Evolutionary conservation across 2,888 invertebrate genomes (phyloP), one percentile per base, ranked within the genome.

Genomic region (Macrosoma leucophasiata): DNA sequence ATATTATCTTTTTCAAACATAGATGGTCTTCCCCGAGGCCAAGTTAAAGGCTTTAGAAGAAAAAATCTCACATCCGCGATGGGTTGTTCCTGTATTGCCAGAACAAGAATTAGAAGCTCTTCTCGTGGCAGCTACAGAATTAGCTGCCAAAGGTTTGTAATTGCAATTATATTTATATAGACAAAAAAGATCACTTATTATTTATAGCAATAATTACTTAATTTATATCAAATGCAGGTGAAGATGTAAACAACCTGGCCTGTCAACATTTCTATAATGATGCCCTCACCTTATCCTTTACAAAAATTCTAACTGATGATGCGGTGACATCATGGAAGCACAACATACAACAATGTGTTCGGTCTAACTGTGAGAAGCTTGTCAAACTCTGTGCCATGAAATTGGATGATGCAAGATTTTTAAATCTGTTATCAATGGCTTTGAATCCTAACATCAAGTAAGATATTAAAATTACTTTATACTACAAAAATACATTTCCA

Each of bases 291-390:
- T 90, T 94, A 50, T 97, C 97, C 31, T 98, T 98, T 76, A 95
- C 95, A 29, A 97, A 97, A 86, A 96, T 98, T 65, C 87, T 98
- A 61, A 97, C 97, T 10, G 98, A 98, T 76, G 98, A 98, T 78
- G 97, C 98, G 32, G 97, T 98, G 30, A 94, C 94, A 62, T 96
- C 96, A 61, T 98, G 98, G 98, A 98, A 97, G 79, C 90, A 91
- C 61, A 97, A 97, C 75, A 98, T 98, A 66, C 97, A 98, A 74
- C 92, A 91, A 70, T 97, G 96, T 84, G 97, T 98, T 55, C 89
- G 95, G 62, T 91, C 94, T 59, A 97, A 97, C 68, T 96, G 97
- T 66, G 92, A 95, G 68, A 92, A 94, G 69, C 87, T 97, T 55
- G 90, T 98, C 46, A 95, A 96, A 82, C 86, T 98, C 52, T 95